These are phyloP conservation scores for Hydractinia echinata DNA, from an alignment of 30 jellyfish, hydroid and myxozoan species.

Conservation along the genomic window DNA sequence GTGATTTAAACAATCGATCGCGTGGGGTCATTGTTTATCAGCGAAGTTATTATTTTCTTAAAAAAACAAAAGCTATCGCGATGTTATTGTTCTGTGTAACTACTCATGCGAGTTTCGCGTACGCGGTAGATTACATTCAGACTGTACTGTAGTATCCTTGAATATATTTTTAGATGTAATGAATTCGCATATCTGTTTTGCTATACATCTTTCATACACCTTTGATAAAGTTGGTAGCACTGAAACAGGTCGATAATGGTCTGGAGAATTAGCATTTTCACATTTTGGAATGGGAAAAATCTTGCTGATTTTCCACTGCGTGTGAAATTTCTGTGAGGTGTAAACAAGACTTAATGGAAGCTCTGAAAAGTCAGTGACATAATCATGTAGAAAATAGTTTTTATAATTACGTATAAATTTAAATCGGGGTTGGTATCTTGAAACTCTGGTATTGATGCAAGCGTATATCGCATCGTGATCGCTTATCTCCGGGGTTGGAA, in stretches of 20 bases:
- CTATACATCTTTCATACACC: slow-evolving; percentile 3
- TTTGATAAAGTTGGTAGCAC: slow-evolving; percentile 1
- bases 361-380: slow-evolving; percentile 36
- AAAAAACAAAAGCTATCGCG: too few species aligned
- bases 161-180: background rate
- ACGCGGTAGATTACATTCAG: too few species aligned
- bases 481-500: slow-evolving; percentile 34
- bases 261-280: slow-evolving; percentile 11
- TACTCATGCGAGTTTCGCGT: too few species aligned
- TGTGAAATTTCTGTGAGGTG: slow-evolving; percentile 15
- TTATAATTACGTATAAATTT: slow-evolving; percentile 24
- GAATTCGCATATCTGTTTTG: slow-evolving; percentile 10
- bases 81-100: too few species aligned
- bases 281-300: slow-evolving; percentile 1
- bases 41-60: too few species aligned
- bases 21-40: too few species aligned
- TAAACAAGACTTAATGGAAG: slow-evolving; percentile 48
- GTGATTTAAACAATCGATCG: too few species aligned
- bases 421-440: slow-evolving; percentile 31
- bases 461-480: slow-evolving; percentile 38
- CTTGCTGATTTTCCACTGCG: slow-evolving; percentile 12
- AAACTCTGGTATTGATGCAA: slow-evolving; percentile 17
- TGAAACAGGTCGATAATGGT: slow-evolving; percentile 4
- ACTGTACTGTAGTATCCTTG: too few species aligned
- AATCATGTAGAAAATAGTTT: slow-evolving; percentile 18